These are phyloP conservation scores for Drosophila greeni DNA, from an alignment of 2,888 invertebrate genomes.

Conservation along the genomic window DNA sequence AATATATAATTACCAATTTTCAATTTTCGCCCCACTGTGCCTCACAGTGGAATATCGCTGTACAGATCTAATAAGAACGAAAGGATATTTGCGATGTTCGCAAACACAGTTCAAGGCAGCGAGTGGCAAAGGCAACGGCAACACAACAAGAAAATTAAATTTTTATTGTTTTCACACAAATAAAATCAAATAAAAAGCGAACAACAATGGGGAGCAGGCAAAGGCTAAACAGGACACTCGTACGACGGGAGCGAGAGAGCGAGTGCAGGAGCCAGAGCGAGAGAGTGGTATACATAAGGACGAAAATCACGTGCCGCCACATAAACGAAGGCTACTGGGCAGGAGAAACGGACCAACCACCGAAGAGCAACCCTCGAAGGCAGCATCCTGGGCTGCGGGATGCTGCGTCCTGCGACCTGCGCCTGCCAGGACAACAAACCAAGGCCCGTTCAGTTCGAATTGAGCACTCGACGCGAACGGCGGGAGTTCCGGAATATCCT, in stretches of 20 bases:
- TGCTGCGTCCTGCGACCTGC: conserved; percentile 37
- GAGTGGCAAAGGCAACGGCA: conserved; percentile 39
- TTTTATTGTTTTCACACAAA: conserved; percentile 77
- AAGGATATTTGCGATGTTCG: conserved; percentile 4
- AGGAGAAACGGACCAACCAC: conserved; percentile 77
- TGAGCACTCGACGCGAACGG: conserved; percentile 69
- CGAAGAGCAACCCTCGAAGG: conserved; percentile 76
- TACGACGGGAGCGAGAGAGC: conserved; percentile 26
- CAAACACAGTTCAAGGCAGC: conserved; percentile 52
- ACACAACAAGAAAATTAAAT: conserved; percentile 77
- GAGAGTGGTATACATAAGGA: conserved; percentile 44
- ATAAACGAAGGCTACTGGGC: conserved; percentile 67
- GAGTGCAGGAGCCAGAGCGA: conserved; percentile 20
- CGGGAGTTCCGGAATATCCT: conserved; percentile 41
- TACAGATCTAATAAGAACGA: conserved; percentile 17
- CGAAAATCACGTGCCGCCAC: conserved; percentile 60
- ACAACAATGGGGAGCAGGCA: conserved; percentile 65
- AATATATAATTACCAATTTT: no score
- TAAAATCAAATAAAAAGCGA: conserved; percentile 75
- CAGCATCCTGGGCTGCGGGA: conserved; percentile 25
- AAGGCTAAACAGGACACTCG: conserved; percentile 60
- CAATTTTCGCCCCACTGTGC: conserved; percentile 17
- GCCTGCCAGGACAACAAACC: conserved; percentile 30
- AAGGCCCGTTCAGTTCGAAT: conserved; percentile 62
- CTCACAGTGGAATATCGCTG: conserved; percentile 12